These are phyloP conservation scores for Umimayanthus chanpuru DNA, from an alignment of 92 coral and sea anemone species.

Conservation along the genomic window DNA sequence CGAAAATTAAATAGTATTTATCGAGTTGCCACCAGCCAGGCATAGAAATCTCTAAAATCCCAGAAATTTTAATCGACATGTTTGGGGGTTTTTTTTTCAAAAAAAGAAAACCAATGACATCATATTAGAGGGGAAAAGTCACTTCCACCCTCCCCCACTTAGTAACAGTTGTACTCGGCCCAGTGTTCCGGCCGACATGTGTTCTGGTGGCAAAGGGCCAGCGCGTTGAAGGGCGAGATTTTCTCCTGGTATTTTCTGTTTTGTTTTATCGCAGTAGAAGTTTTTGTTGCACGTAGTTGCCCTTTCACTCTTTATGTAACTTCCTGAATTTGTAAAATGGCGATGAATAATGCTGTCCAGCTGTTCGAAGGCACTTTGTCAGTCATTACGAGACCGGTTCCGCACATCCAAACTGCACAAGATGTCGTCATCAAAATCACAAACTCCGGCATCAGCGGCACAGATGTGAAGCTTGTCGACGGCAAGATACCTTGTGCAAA, in stretches of 20 bases:
- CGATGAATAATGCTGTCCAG: constrained; percentile 45
- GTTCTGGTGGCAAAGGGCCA: constrained; percentile 30
- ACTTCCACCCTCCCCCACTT: constrained; percentile 7
- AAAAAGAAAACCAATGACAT: too few relatives aligned
- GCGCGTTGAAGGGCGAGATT: not conserved
- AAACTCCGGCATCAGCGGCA: constrained; percentile 89
- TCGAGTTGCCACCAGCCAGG: too few relatives aligned
- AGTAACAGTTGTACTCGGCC: not conserved
- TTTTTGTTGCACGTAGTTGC: not conserved
- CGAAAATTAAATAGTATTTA: too few relatives aligned
- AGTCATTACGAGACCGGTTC: constrained; percentile 91
- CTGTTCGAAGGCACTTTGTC: constrained; percentile 55
- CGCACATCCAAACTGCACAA: constrained; percentile 74
- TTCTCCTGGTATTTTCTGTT: not conserved
- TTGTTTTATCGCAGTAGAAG: not conserved
- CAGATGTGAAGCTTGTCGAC: constrained; percentile 86
- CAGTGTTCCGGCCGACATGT: constrained; percentile 2
- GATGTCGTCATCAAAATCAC: constrained; percentile 94
- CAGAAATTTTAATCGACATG: not conserved
- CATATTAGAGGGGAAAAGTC: too few relatives aligned
- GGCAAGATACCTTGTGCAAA: constrained; percentile 88
- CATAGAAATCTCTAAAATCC: not conserved
- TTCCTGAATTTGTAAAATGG: not conserved
- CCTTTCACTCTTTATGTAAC: not conserved
- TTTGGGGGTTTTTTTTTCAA: too few relatives aligned